These are phyloP conservation scores for Heliothis peltigera DNA, from an alignment of 2,888 invertebrate species.

Conservation along the genomic window DNA sequence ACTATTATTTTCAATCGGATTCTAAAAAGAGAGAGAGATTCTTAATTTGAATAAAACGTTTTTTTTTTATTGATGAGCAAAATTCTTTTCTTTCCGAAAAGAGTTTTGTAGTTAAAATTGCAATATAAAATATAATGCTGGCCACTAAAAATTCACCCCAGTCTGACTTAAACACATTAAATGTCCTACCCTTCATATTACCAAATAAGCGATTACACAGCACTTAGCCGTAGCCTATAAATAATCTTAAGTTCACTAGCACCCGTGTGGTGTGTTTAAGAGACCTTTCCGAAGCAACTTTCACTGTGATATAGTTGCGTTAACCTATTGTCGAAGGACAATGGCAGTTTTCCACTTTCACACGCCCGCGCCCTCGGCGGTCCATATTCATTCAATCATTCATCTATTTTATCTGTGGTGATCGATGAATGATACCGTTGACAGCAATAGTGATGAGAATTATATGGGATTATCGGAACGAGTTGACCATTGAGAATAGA, in stretches of 20 bases:
- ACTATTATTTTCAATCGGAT: too few relatives aligned
- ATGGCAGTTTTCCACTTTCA: conserved; percentile 79
- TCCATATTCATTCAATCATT: conserved; percentile 35
- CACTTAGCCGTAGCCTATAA: conserved; percentile 20
- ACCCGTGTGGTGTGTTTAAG: conserved; percentile 34
- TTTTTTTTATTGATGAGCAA: too few relatives aligned
- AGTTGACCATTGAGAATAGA: neutral
- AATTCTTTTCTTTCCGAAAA: too few relatives aligned
- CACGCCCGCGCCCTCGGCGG: conserved; percentile 70
- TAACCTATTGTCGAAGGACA: conserved; percentile 81
- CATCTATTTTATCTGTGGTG: conserved; percentile 60
- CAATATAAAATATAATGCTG: neutral
- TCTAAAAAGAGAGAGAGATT: too few relatives aligned
- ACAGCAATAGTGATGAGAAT: conserved; percentile 33
- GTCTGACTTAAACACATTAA: neutral
- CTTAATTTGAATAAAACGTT: too few relatives aligned
- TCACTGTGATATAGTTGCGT: conserved; percentile 81
- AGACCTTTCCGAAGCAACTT: conserved; percentile 74
- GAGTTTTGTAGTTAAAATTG: too few relatives aligned
- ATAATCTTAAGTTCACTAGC: conserved; percentile 55
- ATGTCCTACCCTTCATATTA: conserved; percentile 26
- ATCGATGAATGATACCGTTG: conserved; percentile 66
- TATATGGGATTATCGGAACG: conserved; percentile 8
- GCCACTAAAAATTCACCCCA: neutral
- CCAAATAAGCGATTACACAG: conserved; percentile 21